Evolutionary conservation across 2,797 vertebrate genomes (phyloP).

Genomic region (Helicolenus hilgendorfi): DNA sequence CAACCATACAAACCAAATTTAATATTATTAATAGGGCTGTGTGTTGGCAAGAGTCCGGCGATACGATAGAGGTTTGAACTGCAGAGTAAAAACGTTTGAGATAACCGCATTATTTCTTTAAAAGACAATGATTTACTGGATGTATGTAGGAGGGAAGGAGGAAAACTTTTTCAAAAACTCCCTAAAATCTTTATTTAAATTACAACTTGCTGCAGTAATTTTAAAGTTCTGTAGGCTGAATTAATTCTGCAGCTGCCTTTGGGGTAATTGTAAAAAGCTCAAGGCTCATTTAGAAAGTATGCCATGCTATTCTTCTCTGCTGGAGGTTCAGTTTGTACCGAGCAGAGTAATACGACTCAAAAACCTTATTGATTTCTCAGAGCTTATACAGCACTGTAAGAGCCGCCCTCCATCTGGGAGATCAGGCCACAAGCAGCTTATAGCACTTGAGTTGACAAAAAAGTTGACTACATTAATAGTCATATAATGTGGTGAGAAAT

Average conservation of each 20-base stretch:
- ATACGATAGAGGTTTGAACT: no score
- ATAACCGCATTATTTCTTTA: no score
- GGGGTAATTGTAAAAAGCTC: slow-evolving; percentile 45
- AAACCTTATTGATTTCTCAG: slow-evolving; percentile 56
- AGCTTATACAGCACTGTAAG: slow-evolving; percentile 21
- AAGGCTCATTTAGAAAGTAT: slow-evolving; percentile 45
- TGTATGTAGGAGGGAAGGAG: neutral
- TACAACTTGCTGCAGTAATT: neutral
- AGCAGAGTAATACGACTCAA: slow-evolving; percentile 12
- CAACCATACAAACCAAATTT: neutral
- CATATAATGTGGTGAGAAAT: neutral
- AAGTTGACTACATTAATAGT: neutral
- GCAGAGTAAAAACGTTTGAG: no score
- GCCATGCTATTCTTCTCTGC: slow-evolving; percentile 7
- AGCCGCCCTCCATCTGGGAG: slow-evolving; percentile 14
- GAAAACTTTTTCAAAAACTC: neutral
- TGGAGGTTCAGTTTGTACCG: slow-evolving; percentile 29
- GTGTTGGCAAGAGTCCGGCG: no score
- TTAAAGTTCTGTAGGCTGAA: slow-evolving; percentile 14
- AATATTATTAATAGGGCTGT: neutral
- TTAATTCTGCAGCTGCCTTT: slow-evolving; percentile 47
- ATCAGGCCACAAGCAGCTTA: slow-evolving; percentile 26
- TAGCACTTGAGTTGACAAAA: neutral
- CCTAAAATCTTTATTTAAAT: neutral
- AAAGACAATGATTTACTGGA: no score